Conservation (phyloP, 2,113 vertebrate genomes). For the Sylvia atricapilla region DNA sequence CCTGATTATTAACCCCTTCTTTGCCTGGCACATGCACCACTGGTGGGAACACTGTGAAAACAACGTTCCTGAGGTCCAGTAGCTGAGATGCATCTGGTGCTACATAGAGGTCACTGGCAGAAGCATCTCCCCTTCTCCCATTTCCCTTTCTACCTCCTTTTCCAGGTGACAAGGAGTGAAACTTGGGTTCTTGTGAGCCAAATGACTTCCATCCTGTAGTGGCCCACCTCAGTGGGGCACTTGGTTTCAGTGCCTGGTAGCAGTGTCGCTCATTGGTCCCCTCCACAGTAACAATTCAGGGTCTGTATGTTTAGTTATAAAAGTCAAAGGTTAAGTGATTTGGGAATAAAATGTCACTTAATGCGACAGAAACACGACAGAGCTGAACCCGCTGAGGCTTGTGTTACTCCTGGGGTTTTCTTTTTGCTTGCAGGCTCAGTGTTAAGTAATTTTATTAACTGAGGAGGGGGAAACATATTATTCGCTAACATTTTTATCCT, state of each 20-base stretch:
- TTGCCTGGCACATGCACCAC: not conserved
- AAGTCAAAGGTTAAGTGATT: slow-evolving; percentile 79
- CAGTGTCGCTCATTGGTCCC: not conserved
- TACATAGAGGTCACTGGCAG: not conserved
- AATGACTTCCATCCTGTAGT: not conserved
- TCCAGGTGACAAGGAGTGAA: not conserved
- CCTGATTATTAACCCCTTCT: not conserved
- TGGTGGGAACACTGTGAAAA: rapidly evolving
- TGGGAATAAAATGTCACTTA: slow-evolving; percentile 78
- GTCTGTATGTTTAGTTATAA: slow-evolving; percentile 62
- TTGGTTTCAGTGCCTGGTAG: not conserved
- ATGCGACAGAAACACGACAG: slow-evolving; percentile 65
- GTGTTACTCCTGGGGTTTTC: slow-evolving; percentile 60
- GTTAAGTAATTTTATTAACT: slow-evolving; percentile 81
- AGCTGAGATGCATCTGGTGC: not conserved
- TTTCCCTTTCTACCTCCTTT: not conserved
- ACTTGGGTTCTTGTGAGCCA: not conserved
- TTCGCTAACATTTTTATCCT: slow-evolving; percentile 72
- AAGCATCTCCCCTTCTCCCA: not conserved
- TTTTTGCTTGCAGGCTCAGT: slow-evolving; percentile 60
- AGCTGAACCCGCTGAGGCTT: slow-evolving; percentile 65
- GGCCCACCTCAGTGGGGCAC: not conserved
- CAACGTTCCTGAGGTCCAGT: not conserved
- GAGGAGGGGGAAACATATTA: slow-evolving; percentile 63
- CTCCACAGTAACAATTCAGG: slow-evolving; percentile 27